Evolutionary conservation across 1,140 invertebrate species (phyloP), one percentile per base, ranked within the genome.

Genomic region (Saccostrea echinata): DNA sequence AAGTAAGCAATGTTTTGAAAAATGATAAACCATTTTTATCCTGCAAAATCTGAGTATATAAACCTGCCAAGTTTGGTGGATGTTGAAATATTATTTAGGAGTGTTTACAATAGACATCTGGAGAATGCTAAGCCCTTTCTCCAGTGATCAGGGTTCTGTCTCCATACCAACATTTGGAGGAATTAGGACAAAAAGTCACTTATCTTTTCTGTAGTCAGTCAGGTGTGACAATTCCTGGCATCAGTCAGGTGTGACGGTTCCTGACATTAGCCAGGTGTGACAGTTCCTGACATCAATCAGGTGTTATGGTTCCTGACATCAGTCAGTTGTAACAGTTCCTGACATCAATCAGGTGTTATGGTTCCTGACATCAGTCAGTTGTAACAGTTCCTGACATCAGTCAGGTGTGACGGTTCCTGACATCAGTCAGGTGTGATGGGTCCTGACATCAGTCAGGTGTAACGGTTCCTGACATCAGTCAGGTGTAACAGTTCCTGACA

Each of bases 31-130:
- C 35, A 43, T 43, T 43, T 43, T 43, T 43, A 43, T 43, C 6
- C 35, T 43, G 6, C 35, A 43, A 43, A 43, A 43, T 43, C 35
- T 43, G 35, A 43, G 35, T 43, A 43, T 43, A 43, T 43, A 43
- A 33, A 24, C 9, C 68, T 33, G 68, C 68, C 68, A 71, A 30
- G 68, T 71, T 71, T 71, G 68, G 68, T 71, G 6, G 24, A 71
- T 71, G 68, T 71, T 71, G 68, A 71, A 4, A 71, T 27, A 71
- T 24, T 71, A 11, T 27, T 13, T 24, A 13, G 30, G 68, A 71
- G 68, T 71, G 68, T 71, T 71, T 24, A 9, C 24, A 30, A 30
- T 30, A 13, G 68, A 30, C 27, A 68, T 68, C 64, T 68, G 64
- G 64, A 68, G 64, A 68, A 27, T 6, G n/a, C 35, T 43, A 43